phyloP scores from a whole-genome alignment of 1,140 invertebrate genomes.

The Druon quercuslanigerum region DNA sequence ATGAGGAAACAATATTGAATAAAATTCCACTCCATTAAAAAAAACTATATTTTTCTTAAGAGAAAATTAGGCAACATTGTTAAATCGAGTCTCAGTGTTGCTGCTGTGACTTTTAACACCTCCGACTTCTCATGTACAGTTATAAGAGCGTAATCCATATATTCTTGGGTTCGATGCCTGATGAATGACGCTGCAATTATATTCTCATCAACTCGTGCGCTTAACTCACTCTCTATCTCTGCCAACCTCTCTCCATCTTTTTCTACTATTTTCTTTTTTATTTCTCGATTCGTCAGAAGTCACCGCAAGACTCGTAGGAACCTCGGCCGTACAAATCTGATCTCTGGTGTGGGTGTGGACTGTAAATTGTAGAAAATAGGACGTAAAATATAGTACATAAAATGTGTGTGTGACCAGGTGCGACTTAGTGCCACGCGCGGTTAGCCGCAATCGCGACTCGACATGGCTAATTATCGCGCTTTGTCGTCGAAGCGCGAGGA shows the following conservation, averaged over 20 bases:
- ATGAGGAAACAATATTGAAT: too few relatives aligned
- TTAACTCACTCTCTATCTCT: constrained; percentile 30
- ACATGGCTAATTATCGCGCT: constrained; percentile 14
- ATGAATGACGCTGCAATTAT: constrained; percentile 65
- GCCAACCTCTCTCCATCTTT: background rate
- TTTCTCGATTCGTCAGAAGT: constrained; percentile 21
- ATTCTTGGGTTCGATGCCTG: constrained; percentile 49
- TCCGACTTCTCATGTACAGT: constrained; percentile 11
- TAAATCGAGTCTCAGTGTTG: background rate
- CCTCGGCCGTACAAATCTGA: background rate
- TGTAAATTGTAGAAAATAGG: background rate
- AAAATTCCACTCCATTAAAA: too few relatives aligned
- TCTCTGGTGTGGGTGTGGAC: constrained; percentile 6
- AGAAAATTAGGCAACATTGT: background rate
- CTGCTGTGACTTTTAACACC: constrained; percentile 12
- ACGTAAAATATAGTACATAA: background rate
- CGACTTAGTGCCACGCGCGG: constrained; percentile 1
- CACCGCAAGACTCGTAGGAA: constrained; percentile 11
- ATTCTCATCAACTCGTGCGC: constrained; percentile 51
- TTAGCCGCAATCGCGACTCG: constrained; percentile 10
- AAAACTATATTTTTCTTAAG: too few relatives aligned
- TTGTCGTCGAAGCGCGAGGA: background rate
- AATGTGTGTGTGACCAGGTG: background rate
- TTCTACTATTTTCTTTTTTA: background rate
- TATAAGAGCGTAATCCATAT: constrained; percentile 26